Conservation (phyloP, 2,113 vertebrate genomes). For the Nycticebus coucang region DNA sequence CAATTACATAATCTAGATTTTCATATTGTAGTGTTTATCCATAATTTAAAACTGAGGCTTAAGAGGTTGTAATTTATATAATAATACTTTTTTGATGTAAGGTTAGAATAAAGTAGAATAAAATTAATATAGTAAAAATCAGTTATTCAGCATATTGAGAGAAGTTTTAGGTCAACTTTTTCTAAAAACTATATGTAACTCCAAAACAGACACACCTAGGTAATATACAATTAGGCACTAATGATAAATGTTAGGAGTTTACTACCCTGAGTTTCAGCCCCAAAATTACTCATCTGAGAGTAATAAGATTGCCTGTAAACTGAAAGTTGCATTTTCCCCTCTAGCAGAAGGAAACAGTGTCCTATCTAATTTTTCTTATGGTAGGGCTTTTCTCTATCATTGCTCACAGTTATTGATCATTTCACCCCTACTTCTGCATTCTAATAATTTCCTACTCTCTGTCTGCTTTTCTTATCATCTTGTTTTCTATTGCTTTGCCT, state of each 20-base stretch:
- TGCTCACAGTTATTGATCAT: background rate
- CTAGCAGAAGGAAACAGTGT: background rate
- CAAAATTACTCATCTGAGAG: background rate
- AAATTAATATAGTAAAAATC: background rate
- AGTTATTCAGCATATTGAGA: background rate
- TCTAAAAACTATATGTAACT: background rate
- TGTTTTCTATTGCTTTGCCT: background rate
- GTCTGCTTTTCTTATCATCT: background rate
- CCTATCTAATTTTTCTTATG: background rate
- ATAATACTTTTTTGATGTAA: background rate
- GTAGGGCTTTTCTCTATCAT: background rate
- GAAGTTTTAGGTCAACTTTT: background rate
- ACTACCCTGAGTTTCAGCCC: background rate
- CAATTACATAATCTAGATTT: background rate
- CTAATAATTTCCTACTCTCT: background rate
- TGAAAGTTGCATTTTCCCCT: background rate
- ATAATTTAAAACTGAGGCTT: background rate
- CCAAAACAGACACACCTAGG: background rate
- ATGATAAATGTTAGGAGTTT: background rate
- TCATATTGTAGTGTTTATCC: background rate
- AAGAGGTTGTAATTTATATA: constrained; percentile 6
- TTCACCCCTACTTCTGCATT: background rate
- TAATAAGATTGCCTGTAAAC: background rate
- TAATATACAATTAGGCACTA: background rate
- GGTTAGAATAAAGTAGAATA: constrained; percentile 17